Conservation (phyloP, 1,140 invertebrate species). For the Augochlora pura region DNA sequence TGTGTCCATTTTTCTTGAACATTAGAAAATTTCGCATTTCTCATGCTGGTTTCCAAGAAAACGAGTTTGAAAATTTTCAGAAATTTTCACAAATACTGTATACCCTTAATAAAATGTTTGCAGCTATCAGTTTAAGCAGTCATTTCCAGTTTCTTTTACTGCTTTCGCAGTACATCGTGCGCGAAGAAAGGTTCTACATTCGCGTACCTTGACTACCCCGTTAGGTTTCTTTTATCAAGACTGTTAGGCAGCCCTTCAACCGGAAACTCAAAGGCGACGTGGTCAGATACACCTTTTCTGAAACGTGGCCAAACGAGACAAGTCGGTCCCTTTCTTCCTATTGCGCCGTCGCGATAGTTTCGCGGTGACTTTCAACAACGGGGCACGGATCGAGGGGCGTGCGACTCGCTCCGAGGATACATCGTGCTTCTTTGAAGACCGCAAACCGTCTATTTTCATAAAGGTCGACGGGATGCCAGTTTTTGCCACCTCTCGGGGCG, state of each 20-base stretch:
- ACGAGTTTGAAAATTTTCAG: too few relatives aligned
- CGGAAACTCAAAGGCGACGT: constrained; percentile 54
- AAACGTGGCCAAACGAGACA: constrained; percentile 57
- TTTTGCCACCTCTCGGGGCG: constrained; percentile 4
- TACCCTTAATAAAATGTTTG: too few relatives aligned
- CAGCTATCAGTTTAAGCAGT: background rate
- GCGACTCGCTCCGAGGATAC: constrained; percentile 38
- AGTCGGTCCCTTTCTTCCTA: constrained; percentile 11
- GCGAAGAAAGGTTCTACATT: background rate
- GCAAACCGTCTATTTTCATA: constrained; percentile 70
- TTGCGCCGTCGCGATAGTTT: constrained; percentile 9
- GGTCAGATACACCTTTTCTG: constrained; percentile 36
- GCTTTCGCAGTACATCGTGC: background rate
- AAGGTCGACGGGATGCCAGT: constrained; percentile 41
- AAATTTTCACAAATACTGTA: too few relatives aligned
- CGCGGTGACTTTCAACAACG: constrained; percentile 52
- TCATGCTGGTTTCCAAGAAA: too few relatives aligned
- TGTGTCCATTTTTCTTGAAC: too few relatives aligned
- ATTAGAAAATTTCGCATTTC: too few relatives aligned
- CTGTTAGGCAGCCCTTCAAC: constrained; percentile 21
- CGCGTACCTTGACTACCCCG: constrained; percentile 3
- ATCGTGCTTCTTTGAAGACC: constrained; percentile 35
- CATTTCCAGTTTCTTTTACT: constrained; percentile 3
- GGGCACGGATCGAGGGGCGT: constrained; percentile 1
- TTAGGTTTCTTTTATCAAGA: constrained; percentile 13